phyloP scores from a whole-genome alignment of 23 tunicate species.

The Styela clava region DNA sequence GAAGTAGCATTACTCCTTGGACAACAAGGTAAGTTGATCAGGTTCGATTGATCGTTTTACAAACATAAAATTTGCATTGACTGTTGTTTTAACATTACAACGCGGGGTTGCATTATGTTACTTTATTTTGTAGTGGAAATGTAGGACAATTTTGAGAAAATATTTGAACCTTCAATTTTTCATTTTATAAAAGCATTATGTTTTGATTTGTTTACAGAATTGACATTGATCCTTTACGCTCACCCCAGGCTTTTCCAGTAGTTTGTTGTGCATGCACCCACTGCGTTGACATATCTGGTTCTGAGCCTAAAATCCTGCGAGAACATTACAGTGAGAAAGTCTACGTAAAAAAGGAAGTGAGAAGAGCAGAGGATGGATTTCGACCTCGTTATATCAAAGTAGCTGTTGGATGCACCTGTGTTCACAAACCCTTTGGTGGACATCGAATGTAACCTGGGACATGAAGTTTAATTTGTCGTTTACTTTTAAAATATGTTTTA shows the following conservation, averaged over 20 bases:
- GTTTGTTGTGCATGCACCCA: not conserved
- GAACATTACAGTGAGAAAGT: not conserved
- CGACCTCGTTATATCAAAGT: not conserved
- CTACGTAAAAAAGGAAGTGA: not conserved
- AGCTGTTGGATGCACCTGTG: not conserved
- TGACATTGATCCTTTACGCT: not conserved
- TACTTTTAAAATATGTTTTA: too few species aligned
- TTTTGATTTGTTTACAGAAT: not conserved
- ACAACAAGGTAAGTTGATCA: not conserved
- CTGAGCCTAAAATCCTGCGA: not conserved
- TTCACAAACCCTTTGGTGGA: not conserved
- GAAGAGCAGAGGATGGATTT: not conserved
- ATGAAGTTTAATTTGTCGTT: too few species aligned
- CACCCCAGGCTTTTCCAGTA: not conserved
- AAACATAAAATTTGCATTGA: too few species aligned
- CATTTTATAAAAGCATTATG: too few species aligned
- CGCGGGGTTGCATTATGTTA: too few species aligned
- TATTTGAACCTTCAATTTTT: too few species aligned
- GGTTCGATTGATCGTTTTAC: too few species aligned
- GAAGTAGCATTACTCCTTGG: not conserved
- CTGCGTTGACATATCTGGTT: not conserved
- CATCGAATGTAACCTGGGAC: too few species aligned
- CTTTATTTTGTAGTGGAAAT: too few species aligned
- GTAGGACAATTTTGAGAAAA: too few species aligned
- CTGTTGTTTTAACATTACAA: too few species aligned